A percentile compares a stretch with the other conserved stretches of the same genome.
Conservation (phyloP, 2,888 invertebrate genomes). For the Operophtera brumata region DNA sequence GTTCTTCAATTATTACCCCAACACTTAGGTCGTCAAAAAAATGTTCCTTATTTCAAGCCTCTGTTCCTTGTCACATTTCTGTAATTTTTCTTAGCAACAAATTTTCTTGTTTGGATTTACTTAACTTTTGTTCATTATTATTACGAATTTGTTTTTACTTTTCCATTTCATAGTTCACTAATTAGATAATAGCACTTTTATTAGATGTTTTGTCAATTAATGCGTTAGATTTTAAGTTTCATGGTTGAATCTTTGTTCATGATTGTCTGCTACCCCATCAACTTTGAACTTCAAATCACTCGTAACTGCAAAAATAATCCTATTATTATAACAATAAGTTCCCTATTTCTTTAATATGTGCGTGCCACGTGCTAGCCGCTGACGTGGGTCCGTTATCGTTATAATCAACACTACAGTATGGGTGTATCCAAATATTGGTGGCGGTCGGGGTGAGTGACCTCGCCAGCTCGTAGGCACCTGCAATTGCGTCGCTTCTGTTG, state of each 20-base stretch:
- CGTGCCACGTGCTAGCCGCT: conserved; percentile 49
- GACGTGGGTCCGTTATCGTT: conserved; percentile 59
- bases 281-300: conserved; percentile 2
- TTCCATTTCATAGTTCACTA: too few species aligned
- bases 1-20: conserved; percentile 40
- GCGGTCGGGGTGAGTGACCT: conserved; percentile 70
- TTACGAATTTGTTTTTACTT: too few species aligned
- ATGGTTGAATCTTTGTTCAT: background rate
- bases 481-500: conserved; percentile 72
- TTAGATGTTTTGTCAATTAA: too few species aligned
- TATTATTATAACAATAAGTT: conserved; percentile 33
- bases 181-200: too few species aligned
- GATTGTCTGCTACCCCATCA: background rate
- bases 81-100: background rate
- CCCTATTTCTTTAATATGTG: conserved; percentile 40
- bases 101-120: background rate
- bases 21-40: conserved; percentile 14
- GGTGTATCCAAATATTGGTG: conserved; percentile 74
- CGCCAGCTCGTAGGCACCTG: conserved; percentile 63
- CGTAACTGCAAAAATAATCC: conserved; percentile 17
- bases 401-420: conserved; percentile 48
- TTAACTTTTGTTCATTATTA: background rate
- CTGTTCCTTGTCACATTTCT: background rate
- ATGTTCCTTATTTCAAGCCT: conserved; percentile 5
- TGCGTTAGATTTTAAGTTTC: background rate